Base-by-base conservation (phyloP, 2,888 invertebrate species). In the Pediacus dermestoides region DNA sequence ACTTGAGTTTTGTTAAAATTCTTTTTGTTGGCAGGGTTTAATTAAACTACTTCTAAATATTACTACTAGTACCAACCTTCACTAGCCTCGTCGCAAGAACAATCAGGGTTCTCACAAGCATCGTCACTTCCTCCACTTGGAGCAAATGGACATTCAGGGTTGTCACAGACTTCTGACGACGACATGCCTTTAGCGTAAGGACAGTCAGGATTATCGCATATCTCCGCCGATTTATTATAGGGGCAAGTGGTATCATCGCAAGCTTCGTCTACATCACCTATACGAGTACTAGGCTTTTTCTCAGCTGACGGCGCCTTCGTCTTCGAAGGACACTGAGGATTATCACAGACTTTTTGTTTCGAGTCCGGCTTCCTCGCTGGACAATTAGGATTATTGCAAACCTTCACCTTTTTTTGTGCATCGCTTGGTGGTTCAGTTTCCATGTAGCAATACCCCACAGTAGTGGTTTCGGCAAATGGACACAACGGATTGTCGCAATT, bases 131-230 rank as follows among this genome's bases (percentile, higher is more conserved):
- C 14, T 13, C 9, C 18, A 9, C 22, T 42, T 36, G 2, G 44
- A 44, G 18, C 50, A 48, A 8, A 54, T 7, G 57, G 55, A 39
- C 58, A 58, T 10, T 49, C 36, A 1, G 51, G 49, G 40, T 55
- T 44, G 2, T 26, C 30, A 23, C 52, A 52, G 18, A 36, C 13
- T 14, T 26, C 7, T n/a, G 3, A n/a, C 8, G 11, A 6, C 14
- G 21, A 35, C 12, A n/a, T 25, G 12, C 26, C 30, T 15, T 25
- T 13, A 3, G 25, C 22, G 23, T 28, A 34, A 2, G 53, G 55
- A 33, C 54, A 55, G 6, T 44, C 40, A 2, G 52, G 47, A 26
- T 52, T 52, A n/a, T 41, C 44, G 32, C 55, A 55, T 4, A 22
- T 28, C 11, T 34, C 21, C 27, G 27, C 9, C 27, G 37, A 38